These are phyloP conservation scores for Oxycera nigricornis DNA, from an alignment of 2,888 invertebrate genomes.

Conservation along the genomic window DNA sequence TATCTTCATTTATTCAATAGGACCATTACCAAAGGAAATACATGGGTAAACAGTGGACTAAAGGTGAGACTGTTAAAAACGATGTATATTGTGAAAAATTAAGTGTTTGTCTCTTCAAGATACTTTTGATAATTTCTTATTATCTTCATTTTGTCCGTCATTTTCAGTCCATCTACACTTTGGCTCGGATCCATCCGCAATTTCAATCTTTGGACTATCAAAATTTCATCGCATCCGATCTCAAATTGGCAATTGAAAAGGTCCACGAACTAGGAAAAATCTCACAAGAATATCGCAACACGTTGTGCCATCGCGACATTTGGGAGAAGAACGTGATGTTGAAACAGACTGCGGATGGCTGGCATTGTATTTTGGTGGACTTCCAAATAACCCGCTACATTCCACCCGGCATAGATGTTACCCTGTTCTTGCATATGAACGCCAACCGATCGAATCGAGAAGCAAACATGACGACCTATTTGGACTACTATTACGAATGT, in stretches of 20 bases:
- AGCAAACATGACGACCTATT: conserved; percentile 58
- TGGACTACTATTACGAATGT: conserved; percentile 64
- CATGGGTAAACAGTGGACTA: conserved; percentile 34
- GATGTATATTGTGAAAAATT: background rate
- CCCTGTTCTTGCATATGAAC: conserved; percentile 47
- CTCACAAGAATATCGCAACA: conserved; percentile 50
- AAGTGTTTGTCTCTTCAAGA: background rate
- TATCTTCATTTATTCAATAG: conserved; percentile 4
- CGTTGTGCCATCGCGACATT: conserved; percentile 55
- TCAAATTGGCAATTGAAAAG: background rate
- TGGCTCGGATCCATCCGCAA: conserved; percentile 25
- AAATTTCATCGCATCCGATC: background rate
- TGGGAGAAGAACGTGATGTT: conserved; percentile 56
- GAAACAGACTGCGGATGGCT: conserved; percentile 48
- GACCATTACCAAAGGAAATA: conserved; percentile 10
- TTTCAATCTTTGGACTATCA: conserved; percentile 15
- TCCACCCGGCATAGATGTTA: conserved; percentile 67
- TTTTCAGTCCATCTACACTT: conserved; percentile 6
- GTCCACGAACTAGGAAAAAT: conserved; percentile 13
- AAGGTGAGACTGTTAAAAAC: conserved; percentile 36
- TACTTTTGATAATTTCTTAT: background rate
- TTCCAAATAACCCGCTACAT: conserved; percentile 69
- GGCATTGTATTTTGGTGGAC: conserved; percentile 68
- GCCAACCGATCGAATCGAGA: conserved; percentile 35
- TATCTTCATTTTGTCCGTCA: background rate